Evolutionary conservation across 2,888 invertebrate genomes (phyloP), one percentile per base, ranked within the genome.

Genomic region (Aproaerema taeniolella): DNA sequence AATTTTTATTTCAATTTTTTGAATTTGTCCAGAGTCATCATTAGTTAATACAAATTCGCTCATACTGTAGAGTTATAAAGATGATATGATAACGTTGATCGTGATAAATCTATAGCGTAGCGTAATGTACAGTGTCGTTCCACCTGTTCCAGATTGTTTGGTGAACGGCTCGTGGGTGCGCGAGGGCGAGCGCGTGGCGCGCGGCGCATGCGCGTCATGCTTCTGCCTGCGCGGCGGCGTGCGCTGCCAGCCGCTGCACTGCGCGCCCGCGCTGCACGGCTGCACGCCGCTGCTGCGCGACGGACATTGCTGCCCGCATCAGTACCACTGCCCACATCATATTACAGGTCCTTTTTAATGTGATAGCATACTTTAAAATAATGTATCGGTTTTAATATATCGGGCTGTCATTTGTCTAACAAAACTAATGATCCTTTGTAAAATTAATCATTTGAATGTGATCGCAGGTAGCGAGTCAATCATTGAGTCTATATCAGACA

Each of bases 271-370:
- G 0, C 83, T 94, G 42, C 89, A 91, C 47, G 93, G 93, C 35
- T 96, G 95, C 70, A 85, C 81, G 34, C 95, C 95, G 0, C 89
- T 95, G 35, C 89, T 93, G 38, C 90, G 90, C 35, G 87, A 89
- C 26, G 94, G 94, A 1, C 92, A 94, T 62, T 95, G 95, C 72
- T 95, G 95, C 63, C 94, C 95, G 8, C 91, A 93, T 35, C 93
- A 93, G 63, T 95, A 95, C 70, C 91, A 92, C 57, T 95, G 95
- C 65, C 90, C 92, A 10, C 71, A 67, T 24, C 42, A 1, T 15
- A 26, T 8, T 26, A 7, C 8, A 5, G 34, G 24, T 33, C n/a
- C n/a, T 6, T n/a, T n/a, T n/a, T 12, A 17, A 5, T 17, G n/a
- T 16, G 10, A 10, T 32, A n/a, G 16, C 10, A 1, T 7, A 8